A percentile compares a stretch with the other conserved stretches of the same genome.
Evolutionary conservation across 2,888 invertebrate species (phyloP).

Genomic region (Chloroclystis v-ata): DNA sequence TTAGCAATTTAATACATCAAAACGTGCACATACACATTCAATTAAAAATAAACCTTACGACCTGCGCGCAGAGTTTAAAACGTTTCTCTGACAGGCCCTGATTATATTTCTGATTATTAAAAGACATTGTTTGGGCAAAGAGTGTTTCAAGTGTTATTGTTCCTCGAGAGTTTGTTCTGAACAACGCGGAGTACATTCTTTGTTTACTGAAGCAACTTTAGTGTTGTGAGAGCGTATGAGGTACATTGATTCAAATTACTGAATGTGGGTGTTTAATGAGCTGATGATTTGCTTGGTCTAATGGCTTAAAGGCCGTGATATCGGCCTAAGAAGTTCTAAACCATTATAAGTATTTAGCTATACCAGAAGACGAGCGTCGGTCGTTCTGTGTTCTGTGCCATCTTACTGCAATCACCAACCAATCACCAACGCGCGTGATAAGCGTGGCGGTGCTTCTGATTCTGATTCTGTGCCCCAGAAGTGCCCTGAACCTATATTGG

Average conservation of each 20-base stretch:
- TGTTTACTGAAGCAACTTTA: background rate
- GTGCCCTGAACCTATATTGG: no score
- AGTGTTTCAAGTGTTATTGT: constrained; percentile 10
- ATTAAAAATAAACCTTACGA: constrained; percentile 2
- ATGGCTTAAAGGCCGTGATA: no score
- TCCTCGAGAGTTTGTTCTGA: constrained; percentile 7
- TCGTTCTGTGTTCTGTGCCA: no score
- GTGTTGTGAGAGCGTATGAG: background rate
- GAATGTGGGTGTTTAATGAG: no score
- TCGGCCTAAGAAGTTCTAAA: no score
- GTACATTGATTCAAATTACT: background rate
- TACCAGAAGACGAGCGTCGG: no score
- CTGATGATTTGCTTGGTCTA: no score
- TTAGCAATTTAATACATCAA: background rate
- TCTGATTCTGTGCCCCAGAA: no score
- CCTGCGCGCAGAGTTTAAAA: background rate
- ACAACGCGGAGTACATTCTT: background rate
- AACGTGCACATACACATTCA: constrained; percentile 1
- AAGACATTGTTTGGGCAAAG: constrained; percentile 12
- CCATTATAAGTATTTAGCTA: no score
- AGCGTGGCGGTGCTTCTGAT: no score
- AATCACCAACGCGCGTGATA: no score
- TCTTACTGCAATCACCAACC: no score
- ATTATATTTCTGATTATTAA: constrained; percentile 6
- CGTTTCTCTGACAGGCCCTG: constrained; percentile 1